Evolutionary conservation across 2,113 vertebrate genomes (phyloP), one percentile per base, ranked within the genome.

Genomic region (Clarias macrocephalus): DNA sequence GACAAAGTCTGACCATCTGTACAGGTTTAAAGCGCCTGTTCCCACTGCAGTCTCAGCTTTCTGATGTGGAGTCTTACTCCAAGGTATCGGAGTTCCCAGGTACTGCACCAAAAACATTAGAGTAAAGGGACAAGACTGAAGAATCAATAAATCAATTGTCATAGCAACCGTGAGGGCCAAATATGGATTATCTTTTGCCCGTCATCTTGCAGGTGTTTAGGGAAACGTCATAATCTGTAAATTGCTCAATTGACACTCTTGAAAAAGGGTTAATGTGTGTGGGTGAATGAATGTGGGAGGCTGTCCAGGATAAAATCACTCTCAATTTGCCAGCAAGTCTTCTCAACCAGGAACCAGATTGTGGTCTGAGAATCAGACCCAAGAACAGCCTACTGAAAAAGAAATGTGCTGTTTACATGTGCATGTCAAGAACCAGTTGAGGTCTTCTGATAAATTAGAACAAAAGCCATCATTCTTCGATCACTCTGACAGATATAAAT

Each of bases 341-440:
- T 76, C 42, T 76, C 33, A 48, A 52, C 23, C 42, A 52, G 9
- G 28, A 28, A 33, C 21, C 70, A 65, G 57, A 48, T 65, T 72
- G 25, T 52, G 54, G 18, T 48, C 66, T 28, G 81, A 83, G 33
- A 68, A 85, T 59, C 33, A 84, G 73, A 85, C 56, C 80, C 70
- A 75, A 80, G 42, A 72, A 63, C 57, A 73, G 48, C 72, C 80
- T 83, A 80, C 52, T 30, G 84, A 82, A 90, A 48, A 85, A 88
- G 70, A 75, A 88, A 79, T 57, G 23, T 19, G 11, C 42, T 86
- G 28, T 85, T 86, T 60, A 85, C 48, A 62, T 60, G 82, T 37
- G 70, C n/a, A 16, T 75, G 68, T 81, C n/a, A 56, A 80, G 65
- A 83, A 28, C 52, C 63, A 66, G 57, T 65, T 33, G 25, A 66